Conservation (phyloP, 2,113 vertebrate genomes). For the Cyprinus carpio region DNA sequence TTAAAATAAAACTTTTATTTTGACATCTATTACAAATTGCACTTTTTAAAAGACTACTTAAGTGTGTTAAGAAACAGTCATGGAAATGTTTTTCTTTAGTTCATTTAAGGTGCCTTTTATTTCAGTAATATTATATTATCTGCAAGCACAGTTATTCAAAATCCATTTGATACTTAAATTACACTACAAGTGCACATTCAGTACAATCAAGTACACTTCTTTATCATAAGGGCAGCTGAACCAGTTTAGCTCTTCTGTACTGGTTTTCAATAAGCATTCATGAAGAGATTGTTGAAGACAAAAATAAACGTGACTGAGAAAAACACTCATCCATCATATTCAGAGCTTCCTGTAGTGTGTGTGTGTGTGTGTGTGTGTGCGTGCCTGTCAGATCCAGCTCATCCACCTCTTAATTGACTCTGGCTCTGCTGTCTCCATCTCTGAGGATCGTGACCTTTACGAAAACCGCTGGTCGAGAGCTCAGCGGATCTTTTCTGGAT, state of each 20-base stretch:
- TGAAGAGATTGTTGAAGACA: not conserved
- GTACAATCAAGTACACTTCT: not conserved
- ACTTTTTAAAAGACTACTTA: too few relatives aligned
- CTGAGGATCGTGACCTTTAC: constrained; percentile 65
- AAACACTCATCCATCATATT: not conserved
- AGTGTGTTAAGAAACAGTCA: too few relatives aligned
- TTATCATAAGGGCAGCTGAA: too few relatives aligned
- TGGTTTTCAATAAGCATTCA: not conserved
- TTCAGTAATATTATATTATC: too few relatives aligned
- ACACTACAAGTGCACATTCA: too few relatives aligned
- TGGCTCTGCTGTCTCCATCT: constrained; percentile 53
- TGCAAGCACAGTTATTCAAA: not conserved
- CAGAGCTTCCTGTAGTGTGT: not conserved
- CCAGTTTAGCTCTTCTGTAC: not conserved
- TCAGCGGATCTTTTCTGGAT: constrained; percentile 35
- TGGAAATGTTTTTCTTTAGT: too few relatives aligned
- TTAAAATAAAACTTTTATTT: too few relatives aligned
- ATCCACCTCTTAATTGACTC: constrained; percentile 55
- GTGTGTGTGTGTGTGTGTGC: constrained; percentile 5
- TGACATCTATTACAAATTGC: too few relatives aligned
- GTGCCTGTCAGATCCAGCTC: not conserved
- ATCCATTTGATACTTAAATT: not conserved
- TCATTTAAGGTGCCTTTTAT: too few relatives aligned
- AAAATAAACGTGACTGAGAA: not conserved
- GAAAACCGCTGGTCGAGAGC: constrained; percentile 59